Conservation (phyloP, 1,140 invertebrate genomes). For the Apis cerana region DNA sequence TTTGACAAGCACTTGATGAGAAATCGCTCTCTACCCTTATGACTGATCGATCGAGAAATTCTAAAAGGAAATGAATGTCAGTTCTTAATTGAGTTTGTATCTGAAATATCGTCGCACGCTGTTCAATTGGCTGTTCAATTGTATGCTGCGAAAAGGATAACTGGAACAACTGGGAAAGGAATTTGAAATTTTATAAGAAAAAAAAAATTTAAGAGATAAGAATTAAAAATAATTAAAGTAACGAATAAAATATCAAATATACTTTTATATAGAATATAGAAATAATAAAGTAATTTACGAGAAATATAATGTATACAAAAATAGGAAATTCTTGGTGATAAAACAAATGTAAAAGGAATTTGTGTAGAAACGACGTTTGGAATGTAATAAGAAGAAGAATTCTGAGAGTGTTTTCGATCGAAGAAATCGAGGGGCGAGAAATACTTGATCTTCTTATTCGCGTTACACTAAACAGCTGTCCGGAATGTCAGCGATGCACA, state of each 20-base stretch:
- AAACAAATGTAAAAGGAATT: too few species aligned
- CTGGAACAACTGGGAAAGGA: background rate
- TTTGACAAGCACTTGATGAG: background rate
- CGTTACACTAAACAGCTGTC: background rate
- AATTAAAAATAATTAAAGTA: background rate
- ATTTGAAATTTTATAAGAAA: too few species aligned
- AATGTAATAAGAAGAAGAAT: too few species aligned
- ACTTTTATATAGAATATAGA: too few species aligned
- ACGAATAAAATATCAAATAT: too few species aligned
- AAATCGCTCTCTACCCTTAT: background rate
- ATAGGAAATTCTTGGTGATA: too few species aligned
- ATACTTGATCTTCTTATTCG: background rate
- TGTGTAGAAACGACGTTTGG: too few species aligned
- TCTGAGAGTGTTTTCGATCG: too few species aligned
- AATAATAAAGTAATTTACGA: too few species aligned
- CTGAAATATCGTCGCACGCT: conserved; percentile 25
- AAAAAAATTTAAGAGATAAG: background rate
- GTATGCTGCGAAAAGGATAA: background rate
- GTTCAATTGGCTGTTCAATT: background rate
- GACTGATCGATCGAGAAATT: conserved; percentile 39
- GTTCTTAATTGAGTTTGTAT: conserved; percentile 46
- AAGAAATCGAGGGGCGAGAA: background rate
- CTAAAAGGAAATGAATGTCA: conserved; percentile 43
- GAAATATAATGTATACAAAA: too few species aligned
- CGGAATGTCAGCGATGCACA: background rate